Evolutionary conservation across 2,797 vertebrate species (phyloP).

Genomic region (Prunella strophiata): DNA sequence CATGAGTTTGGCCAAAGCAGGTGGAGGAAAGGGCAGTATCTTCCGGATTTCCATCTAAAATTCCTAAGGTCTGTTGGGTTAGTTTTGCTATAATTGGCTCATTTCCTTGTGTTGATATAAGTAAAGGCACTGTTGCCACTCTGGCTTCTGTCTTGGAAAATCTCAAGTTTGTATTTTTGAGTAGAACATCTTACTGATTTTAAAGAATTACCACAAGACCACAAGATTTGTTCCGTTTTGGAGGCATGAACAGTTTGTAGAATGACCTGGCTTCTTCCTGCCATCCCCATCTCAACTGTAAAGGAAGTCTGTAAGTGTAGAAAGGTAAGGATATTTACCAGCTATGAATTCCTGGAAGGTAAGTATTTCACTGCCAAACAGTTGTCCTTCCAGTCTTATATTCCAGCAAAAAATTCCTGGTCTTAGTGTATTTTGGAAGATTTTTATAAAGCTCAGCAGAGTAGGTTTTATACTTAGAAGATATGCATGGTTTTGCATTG

Average conservation of each 20-base stretch:
- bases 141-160: constrained; percentile 58
- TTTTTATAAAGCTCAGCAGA: background rate
- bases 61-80: constrained; percentile 1
- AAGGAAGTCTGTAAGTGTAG: background rate
- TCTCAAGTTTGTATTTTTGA: constrained; percentile 7
- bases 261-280: background rate
- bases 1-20: background rate
- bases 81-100: background rate
- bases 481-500: background rate
- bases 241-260: background rate
- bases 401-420: background rate
- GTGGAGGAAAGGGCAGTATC: background rate
- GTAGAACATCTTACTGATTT: background rate
- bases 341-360: constrained; percentile 10
- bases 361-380: background rate
- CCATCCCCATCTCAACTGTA: background rate
- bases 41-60: background rate
- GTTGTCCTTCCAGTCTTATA: background rate
- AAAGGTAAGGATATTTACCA: background rate
- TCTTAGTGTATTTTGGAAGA: background rate
- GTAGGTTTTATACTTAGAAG: background rate
- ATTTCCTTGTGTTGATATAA: constrained; percentile 22
- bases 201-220: background rate
- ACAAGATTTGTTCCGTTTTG: background rate
- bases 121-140: constrained; percentile 24